These are phyloP conservation scores for Aleadryas rufinucha DNA, from an alignment of 2,113 vertebrate genomes.

Conservation along the genomic window DNA sequence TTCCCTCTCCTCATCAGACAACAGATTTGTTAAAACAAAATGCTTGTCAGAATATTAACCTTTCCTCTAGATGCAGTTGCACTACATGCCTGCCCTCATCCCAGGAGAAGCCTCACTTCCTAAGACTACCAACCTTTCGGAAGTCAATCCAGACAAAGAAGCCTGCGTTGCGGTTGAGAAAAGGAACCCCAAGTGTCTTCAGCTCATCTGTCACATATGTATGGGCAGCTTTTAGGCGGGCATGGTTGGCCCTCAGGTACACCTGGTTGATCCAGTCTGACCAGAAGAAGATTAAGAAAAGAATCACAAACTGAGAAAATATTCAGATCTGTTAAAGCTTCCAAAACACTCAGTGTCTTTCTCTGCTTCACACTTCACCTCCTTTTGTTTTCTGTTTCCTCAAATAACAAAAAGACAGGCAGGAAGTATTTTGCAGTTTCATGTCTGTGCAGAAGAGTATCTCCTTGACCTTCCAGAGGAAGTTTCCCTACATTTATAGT, in stretches of 20 bases:
- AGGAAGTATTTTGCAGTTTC: not conserved
- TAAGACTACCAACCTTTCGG: constrained; percentile 80
- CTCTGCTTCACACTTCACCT: not conserved
- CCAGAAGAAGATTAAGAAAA: not conserved
- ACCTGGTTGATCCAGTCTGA: constrained; percentile 89
- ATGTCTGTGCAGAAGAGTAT: not conserved
- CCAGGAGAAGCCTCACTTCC: not conserved
- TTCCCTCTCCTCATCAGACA: not conserved
- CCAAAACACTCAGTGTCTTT: not conserved
- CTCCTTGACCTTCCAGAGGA: not conserved
- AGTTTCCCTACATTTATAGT: not conserved
- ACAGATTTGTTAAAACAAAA: not conserved
- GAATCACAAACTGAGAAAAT: not conserved
- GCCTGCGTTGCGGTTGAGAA: constrained; percentile 80
- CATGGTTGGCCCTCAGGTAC: constrained; percentile 84
- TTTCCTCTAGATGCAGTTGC: not conserved
- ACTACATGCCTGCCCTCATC: not conserved
- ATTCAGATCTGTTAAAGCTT: not conserved
- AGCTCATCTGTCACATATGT: constrained; percentile 82
- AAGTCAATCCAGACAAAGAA: constrained; percentile 93
- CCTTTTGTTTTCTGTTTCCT: not conserved
- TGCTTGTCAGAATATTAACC: not conserved
- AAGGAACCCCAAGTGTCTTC: constrained; percentile 80
- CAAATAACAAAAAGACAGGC: not conserved
- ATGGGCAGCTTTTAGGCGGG: constrained; percentile 84